Evolutionary conservation across 2,888 invertebrate species (phyloP).

Genomic region (Julus scanicus): DNA sequence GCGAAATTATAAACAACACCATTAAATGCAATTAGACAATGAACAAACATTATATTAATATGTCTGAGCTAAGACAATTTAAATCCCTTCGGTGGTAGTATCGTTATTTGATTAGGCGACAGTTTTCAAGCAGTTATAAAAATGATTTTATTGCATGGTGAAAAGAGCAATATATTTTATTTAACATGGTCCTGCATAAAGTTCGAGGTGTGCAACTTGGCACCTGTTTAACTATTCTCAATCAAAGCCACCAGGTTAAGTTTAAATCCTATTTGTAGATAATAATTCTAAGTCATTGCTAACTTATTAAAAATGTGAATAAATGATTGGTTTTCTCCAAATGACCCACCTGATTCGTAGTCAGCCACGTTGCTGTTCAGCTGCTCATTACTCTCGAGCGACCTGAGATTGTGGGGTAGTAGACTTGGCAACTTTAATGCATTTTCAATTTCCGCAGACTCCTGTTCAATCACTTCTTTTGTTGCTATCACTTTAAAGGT

Average conservation of each 20-base stretch:
- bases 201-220: not conserved
- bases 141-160: no score
- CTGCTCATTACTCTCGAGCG: not conserved
- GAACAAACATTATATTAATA: not conserved
- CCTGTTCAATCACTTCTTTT: conserved; percentile 81
- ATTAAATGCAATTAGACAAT: not conserved
- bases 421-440: conserved; percentile 19
- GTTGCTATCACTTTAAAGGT: conserved; percentile 85
- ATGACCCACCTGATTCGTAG: not conserved
- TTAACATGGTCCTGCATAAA: no score
- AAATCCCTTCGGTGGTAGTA: not conserved
- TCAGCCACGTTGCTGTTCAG: not conserved
- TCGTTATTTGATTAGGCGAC: no score
- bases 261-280: not conserved
- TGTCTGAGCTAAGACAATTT: not conserved
- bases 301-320: not conserved
- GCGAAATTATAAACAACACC: not conserved
- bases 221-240: not conserved
- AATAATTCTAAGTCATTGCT: not conserved
- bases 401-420: not conserved
- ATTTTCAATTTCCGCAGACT: conserved; percentile 64
- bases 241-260: not conserved
- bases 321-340: not conserved
- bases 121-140: no score
- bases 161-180: no score